Base-by-base conservation (phyloP, 2,888 invertebrate species). In the Dastarcus helophoroides region DNA sequence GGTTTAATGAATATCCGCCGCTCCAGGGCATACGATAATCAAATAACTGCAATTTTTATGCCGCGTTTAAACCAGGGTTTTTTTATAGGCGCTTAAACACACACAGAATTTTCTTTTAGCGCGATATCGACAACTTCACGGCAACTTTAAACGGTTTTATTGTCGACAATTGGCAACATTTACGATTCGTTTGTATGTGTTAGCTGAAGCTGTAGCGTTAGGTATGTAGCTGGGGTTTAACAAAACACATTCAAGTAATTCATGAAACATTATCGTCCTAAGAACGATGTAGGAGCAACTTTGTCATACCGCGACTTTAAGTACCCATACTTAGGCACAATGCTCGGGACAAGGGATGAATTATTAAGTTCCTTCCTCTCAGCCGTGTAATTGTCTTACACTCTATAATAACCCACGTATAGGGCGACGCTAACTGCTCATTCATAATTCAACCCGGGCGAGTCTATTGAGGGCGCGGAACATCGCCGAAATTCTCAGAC, bases 351-450 rank as follows among this genome's bases (percentile, higher is more conserved):
- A 53, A 40, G 48, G 51, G 49, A 53, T 56, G 57, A 57, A 55
- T 56, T 55, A 57, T 57, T 55, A 51, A 56, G 56, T 56, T 54
- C 51, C 54, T 55, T 56, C 55, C 54, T 54, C 54, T 54, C 53
- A 52, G 47, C 51, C 54, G 51, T 55, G 52, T 57, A 57, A 57
- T 57, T 56, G 54, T 56, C 56, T 57, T 55, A 54, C 55, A 54
- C 54, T 51, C 51, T 43, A 49, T 53, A 53, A 53, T 53, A 53
- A 51, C 51, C 48, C 39, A 44, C 48, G 49, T 50, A 46, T 48
- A 47, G n/a, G n/a, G n/a, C 45, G 54, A 53, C 53, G 50, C 50
- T 52, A 51, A 54, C 51, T 53, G 50, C 51, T 54, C 53, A 50
- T 54, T 54, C 51, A 53, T 54, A 54, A 53, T 53, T 53, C 51